Conservation (phyloP, 2,888 invertebrate species). For the Pseudococcus viburni region DNA sequence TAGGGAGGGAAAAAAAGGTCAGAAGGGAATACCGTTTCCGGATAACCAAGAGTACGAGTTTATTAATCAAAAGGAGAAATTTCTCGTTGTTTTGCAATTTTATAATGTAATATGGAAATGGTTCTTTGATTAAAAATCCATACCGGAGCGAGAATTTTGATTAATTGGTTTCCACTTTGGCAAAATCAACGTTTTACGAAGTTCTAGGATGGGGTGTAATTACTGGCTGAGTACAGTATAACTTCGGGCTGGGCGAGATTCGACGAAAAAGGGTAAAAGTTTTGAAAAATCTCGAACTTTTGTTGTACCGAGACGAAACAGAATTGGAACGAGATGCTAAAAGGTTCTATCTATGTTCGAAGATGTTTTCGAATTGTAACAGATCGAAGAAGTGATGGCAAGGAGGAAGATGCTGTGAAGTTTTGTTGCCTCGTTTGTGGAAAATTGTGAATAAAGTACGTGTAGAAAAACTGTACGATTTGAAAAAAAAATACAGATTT, state of each 20-base stretch:
- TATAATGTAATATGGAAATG: neutral
- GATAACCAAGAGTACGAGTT: neutral
- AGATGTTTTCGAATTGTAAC: too few species aligned
- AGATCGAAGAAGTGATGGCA: too few species aligned
- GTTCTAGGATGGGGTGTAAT: neutral
- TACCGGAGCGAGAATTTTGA: neutral
- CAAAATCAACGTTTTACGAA: neutral
- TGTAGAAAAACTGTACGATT: too few species aligned
- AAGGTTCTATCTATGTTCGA: neutral
- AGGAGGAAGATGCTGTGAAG: too few species aligned
- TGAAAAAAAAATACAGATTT: too few species aligned
- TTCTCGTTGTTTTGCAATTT: neutral
- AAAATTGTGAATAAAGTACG: too few species aligned
- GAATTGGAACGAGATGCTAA: neutral
- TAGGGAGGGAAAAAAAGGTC: neutral
- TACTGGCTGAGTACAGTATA: neutral
- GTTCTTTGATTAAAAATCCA: constrained; percentile 8
- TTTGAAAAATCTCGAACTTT: neutral
- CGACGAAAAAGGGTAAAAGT: neutral
- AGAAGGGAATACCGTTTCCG: neutral
- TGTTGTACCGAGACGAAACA: neutral
- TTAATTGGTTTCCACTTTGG: neutral
- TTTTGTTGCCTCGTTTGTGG: too few species aligned
- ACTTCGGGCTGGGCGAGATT: neutral
- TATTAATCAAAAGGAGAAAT: neutral